Evolutionary conservation across 2,888 invertebrate genomes (phyloP).

Genomic region (Cyrtodaria siliqua): DNA sequence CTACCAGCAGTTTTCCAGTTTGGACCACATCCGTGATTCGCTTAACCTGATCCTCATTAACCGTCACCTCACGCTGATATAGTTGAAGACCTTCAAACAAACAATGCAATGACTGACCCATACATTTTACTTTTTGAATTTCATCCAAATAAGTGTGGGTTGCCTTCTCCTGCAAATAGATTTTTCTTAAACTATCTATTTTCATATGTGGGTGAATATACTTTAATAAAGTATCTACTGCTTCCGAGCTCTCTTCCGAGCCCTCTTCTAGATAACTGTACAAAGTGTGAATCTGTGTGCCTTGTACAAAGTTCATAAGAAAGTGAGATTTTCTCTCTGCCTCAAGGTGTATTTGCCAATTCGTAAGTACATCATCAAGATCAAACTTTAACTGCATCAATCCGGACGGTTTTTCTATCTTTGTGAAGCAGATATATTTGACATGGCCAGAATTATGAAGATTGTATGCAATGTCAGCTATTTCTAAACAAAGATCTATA

Average conservation of each 20-base stretch:
- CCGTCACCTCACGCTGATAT: slow-evolving; percentile 23
- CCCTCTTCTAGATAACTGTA: slow-evolving; percentile 46
- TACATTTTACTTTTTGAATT: slow-evolving; percentile 10
- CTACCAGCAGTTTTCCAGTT: slow-evolving; percentile 54
- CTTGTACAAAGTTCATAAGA: slow-evolving; percentile 62
- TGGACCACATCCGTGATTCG: slow-evolving; percentile 61
- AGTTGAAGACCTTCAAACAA: slow-evolving; percentile 30
- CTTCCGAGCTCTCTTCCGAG: background rate
- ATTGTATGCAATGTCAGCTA: slow-evolving; percentile 20
- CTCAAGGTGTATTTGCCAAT: slow-evolving; percentile 50
- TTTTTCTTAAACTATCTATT: slow-evolving; percentile 1
- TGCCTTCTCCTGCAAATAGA: background rate
- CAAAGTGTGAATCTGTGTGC: slow-evolving; percentile 59
- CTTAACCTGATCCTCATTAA: background rate
- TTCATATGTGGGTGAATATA: slow-evolving; percentile 57
- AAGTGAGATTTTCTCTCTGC: slow-evolving; percentile 35
- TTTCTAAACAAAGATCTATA: slow-evolving; percentile 48
- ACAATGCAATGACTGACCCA: slow-evolving; percentile 45
- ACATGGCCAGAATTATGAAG: slow-evolving; percentile 56
- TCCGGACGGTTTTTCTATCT: background rate
- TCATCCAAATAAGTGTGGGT: background rate
- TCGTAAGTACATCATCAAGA: slow-evolving; percentile 22
- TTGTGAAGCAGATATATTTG: slow-evolving; percentile 16
- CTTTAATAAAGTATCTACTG: slow-evolving; percentile 42
- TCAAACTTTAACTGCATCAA: slow-evolving; percentile 9